phyloP scores from a whole-genome alignment of 2,797 vertebrate species.

The Cirrhinus mrigala region DNA sequence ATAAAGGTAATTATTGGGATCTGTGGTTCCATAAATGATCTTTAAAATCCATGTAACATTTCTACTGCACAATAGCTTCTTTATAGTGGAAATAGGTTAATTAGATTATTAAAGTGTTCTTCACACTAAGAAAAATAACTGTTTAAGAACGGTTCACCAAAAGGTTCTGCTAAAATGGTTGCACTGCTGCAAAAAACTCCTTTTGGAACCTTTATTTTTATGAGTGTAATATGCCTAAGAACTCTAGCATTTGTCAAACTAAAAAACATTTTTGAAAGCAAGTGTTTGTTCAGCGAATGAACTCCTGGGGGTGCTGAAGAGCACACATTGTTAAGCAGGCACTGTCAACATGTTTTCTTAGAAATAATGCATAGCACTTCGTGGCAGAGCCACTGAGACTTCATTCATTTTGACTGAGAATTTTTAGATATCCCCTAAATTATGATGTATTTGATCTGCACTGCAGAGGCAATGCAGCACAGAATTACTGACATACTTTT shows the following conservation, averaged over 20 bases:
- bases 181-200: no score
- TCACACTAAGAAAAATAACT: no score
- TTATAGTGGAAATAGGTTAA: no score
- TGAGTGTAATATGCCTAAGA: neutral
- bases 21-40: neutral
- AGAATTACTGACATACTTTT: neutral
- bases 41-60: neutral
- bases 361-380: slow-evolving; percentile 27
- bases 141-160: neutral
- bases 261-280: slow-evolving; percentile 12
- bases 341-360: slow-evolving; percentile 41
- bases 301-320: slow-evolving; percentile 65
- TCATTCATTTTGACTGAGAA: slow-evolving; percentile 55
- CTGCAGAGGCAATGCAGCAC: slow-evolving; percentile 55
- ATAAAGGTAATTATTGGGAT: no score
- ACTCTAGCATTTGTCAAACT: no score
- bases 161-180: neutral
- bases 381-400: slow-evolving; percentile 37
- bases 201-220: no score
- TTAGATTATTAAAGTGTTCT: no score
- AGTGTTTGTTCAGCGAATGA: neutral
- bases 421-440: slow-evolving; percentile 54
- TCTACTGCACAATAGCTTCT: no score
- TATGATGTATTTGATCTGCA: slow-evolving; percentile 29
- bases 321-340: slow-evolving; percentile 18